Evolutionary conservation across 2,113 vertebrate species (phyloP), one percentile per base, ranked within the genome.

Genomic region (Brachyistius frenatus): DNA sequence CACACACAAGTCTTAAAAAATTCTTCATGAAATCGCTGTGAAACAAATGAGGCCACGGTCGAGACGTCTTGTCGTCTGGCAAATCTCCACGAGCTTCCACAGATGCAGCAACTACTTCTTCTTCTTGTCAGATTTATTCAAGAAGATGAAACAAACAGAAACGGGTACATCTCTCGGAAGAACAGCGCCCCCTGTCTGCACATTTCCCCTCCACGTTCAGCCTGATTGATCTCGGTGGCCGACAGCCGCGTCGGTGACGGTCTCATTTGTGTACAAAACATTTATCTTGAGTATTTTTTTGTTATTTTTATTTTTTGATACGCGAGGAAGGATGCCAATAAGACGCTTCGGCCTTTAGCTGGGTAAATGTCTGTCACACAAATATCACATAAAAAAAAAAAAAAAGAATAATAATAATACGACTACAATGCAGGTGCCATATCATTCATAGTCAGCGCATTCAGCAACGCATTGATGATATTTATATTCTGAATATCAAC

Each of bases 161-260:
- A 41, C 39, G 10, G 41, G 10, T 13, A 11, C 2, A 11, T 13
- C 5, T 13, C 13, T 11, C 13, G 10, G 10, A 44, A 11, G 41
- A 79, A 79, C 66, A 66, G 76, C 36, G 10, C 76, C 76, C 41
- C 41, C 82, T 67, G 50, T 44, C 61, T 62, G 77, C 81, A 83
- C 35, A 58, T n/a, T 30, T 35, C n/a, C 5, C 23, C 23, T 23
- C 23, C 23, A 23, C 23, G 23, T 23, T 23, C 23, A 23, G 23
- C 23, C 23, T 23, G 23, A 23, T 23, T 23, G 23, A 23, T 23
- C 23, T 1, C 46, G 11, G 46, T 5, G 5, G 37, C 5, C 5
- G 36, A 13, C 35, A 33, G 35, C 2, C 8, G 16, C 2, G 5
- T 50, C 53, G 39, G 39, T 13, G 39, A 50, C 15, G 14, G 41